Conservation (phyloP, 1,140 invertebrate species). For the Homarus americanus region DNA sequence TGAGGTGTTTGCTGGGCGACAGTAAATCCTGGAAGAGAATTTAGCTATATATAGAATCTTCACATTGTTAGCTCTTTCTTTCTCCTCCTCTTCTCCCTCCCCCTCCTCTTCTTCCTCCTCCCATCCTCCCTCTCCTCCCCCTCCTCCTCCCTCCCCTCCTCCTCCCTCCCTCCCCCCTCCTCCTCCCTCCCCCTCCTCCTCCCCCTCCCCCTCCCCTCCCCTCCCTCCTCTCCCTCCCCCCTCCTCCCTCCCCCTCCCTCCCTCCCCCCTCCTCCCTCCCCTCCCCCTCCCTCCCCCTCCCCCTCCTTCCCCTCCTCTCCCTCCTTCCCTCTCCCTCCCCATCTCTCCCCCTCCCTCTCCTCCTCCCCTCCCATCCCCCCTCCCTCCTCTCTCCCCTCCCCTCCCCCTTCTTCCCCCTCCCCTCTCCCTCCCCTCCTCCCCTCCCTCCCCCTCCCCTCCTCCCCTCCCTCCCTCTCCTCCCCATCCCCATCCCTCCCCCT, state of each 20-base stretch:
- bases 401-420: not conserved
- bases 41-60: not conserved
- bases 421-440: not conserved
- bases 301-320: not conserved
- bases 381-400: not conserved
- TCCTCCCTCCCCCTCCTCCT: not conserved
- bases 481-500: no score
- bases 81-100: not conserved
- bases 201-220: slow-evolving; percentile 13
- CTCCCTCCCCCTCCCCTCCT: not conserved
- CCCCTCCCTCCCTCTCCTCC: not conserved
- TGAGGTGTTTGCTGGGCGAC: not conserved
- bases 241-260: not conserved
- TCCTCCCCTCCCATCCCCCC: no score
- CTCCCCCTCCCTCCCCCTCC: slow-evolving; percentile 8
- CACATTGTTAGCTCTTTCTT: not conserved
- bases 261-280: not conserved
- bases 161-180: not conserved
- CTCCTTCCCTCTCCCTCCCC: not conserved
- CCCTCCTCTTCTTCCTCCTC: no score
- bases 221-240: not conserved
- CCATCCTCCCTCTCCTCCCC: not conserved
- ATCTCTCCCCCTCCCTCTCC: no score
- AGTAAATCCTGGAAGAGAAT: not conserved
- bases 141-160: not conserved